phyloP scores from a whole-genome alignment of 2,888 invertebrate species.

The Pyrrhosoma nymphula region DNA sequence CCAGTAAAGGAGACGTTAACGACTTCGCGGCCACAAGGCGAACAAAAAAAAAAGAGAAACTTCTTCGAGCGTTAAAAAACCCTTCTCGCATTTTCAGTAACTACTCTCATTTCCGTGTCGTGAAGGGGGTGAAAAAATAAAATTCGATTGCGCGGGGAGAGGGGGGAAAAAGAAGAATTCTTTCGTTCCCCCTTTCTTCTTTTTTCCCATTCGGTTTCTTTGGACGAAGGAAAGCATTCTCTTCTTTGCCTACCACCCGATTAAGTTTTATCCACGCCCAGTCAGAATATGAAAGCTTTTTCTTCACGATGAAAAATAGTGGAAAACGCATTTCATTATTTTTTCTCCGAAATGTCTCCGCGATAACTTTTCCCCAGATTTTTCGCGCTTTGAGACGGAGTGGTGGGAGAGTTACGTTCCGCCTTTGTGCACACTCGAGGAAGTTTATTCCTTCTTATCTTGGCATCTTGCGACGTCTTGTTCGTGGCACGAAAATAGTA shows the following conservation, averaged over 20 bases:
- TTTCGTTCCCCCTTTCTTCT: background rate
- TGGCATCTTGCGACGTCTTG: background rate
- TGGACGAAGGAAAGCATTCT: background rate
- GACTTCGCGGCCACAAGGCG: background rate
- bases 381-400: background rate
- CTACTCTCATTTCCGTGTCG: background rate
- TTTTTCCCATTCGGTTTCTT: background rate
- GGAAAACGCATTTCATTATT: background rate
- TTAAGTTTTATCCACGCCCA: background rate
- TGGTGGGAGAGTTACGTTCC: background rate
- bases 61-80: background rate
- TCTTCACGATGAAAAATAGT: background rate
- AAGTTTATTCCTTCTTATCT: background rate
- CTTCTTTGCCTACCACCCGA: background rate
- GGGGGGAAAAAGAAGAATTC: background rate
- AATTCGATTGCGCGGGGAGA: too few relatives aligned
- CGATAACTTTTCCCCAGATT: background rate
- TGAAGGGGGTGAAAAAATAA: too few relatives aligned
- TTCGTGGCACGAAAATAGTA: background rate
- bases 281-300: background rate
- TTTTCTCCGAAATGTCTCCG: background rate
- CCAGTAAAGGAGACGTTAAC: slow-evolving; percentile 31
- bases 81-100: slow-evolving; percentile 12
- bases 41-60: background rate
- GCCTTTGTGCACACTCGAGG: background rate